phyloP scores from a whole-genome alignment of 2,113 vertebrate genomes.

The Poecile atricapillus region DNA sequence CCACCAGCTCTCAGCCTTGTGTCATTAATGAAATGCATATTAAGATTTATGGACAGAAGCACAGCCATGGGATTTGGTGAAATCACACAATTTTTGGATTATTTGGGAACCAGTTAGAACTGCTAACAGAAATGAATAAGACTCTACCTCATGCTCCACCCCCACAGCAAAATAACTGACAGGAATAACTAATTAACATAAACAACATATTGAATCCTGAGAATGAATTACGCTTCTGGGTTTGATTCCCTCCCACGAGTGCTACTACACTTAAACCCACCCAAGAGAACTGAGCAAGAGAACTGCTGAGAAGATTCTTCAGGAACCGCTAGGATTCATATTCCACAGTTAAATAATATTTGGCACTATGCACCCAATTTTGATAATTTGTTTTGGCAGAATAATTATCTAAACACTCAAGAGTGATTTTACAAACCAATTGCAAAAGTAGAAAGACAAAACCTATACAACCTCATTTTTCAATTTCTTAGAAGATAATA shows the following conservation, averaged over 20 bases:
- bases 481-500: not conserved
- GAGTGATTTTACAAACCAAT: not conserved
- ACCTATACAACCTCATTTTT: not conserved
- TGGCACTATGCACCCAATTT: not conserved
- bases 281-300: not conserved
- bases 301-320: not conserved
- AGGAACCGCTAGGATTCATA: not conserved
- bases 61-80: not conserved
- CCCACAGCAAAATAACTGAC: not conserved
- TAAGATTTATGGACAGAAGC: not conserved
- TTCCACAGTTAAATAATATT: not conserved
- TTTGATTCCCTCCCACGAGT: not conserved
- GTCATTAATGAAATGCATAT: not conserved
- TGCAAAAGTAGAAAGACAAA: not conserved
- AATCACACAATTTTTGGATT: not conserved
- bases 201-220: not conserved
- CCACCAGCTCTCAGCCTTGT: rapidly evolving
- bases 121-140: not conserved
- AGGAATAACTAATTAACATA: not conserved
- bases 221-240: not conserved
- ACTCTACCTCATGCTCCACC: not conserved
- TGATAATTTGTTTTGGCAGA: not conserved
- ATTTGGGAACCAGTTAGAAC: not conserved
- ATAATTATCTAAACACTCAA: not conserved
- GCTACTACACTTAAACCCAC: not conserved